Percentiles rank a stretch among this genome's conserved stretches.
These are phyloP conservation scores for Apeltes quadracus DNA, from an alignment of 2,113 vertebrate genomes.

Conservation along the genomic window DNA sequence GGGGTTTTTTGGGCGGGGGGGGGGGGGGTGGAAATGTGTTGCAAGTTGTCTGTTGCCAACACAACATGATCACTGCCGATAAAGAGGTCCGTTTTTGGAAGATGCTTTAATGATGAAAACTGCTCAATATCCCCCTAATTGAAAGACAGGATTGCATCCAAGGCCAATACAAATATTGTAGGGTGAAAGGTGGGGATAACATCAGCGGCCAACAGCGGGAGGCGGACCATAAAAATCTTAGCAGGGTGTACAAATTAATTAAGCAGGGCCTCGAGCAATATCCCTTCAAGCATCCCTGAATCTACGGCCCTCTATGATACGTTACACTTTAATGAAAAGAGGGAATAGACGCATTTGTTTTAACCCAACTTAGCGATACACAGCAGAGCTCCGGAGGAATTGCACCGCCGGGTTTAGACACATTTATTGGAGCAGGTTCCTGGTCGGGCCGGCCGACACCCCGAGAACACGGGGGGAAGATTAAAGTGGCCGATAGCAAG, in stretches of 20 bases:
- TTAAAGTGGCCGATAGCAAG: conserved; percentile 80
- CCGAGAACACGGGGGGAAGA: conserved; percentile 76
- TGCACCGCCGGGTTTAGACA: conserved; percentile 5
- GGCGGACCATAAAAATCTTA: conserved; percentile 66
- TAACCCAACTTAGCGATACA: conserved; percentile 31
- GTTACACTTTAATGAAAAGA: conserved; percentile 68
- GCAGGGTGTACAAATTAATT: conserved; percentile 75
- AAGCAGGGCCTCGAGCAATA: conserved; percentile 68
- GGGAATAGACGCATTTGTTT: conserved; percentile 56
- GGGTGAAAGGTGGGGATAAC: conserved; percentile 56
- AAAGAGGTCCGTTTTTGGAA: background rate
- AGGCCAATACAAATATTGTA: conserved; percentile 41
- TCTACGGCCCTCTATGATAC: conserved; percentile 59
- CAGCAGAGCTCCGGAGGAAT: conserved; percentile 21
- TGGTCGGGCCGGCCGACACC: conserved; percentile 44
- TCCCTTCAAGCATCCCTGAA: conserved; percentile 62
- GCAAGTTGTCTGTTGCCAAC: conserved; percentile 6
- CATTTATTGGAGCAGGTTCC: conserved; percentile 49
- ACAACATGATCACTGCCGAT: background rate
- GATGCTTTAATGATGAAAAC: too few relatives aligned
- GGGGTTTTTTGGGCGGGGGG: too few relatives aligned
- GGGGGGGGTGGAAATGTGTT: too few relatives aligned
- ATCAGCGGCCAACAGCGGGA: conserved; percentile 63
- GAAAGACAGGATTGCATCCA: conserved; percentile 50
- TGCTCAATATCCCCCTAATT: conserved; percentile 41